Percentiles rank a stretch among this genome's conserved stretches.
These are phyloP conservation scores for Corvus cornix DNA, from an alignment of 2,113 vertebrate species.

Conservation along the genomic window DNA sequence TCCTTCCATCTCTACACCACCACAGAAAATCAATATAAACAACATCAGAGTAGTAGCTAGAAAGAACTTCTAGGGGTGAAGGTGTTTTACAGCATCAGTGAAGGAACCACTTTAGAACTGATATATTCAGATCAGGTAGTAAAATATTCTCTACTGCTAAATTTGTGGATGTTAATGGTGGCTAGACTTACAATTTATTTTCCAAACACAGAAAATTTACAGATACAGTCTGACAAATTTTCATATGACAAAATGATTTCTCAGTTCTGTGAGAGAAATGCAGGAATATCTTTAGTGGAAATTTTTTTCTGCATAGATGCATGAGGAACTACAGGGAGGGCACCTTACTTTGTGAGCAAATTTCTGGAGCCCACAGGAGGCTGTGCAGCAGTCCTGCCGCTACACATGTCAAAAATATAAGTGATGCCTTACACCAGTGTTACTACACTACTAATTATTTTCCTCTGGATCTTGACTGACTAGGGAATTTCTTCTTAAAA, in stretches of 20 bases:
- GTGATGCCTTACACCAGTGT: background rate
- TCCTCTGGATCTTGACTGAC: background rate
- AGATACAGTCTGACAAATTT: background rate
- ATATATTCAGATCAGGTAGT: background rate
- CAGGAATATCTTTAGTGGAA: background rate
- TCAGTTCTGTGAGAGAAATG: background rate
- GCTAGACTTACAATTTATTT: background rate
- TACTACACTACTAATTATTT: background rate
- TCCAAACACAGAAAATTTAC: background rate
- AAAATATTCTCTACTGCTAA: background rate
- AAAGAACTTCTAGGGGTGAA: background rate
- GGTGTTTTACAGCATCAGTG: background rate
- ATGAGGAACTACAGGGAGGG: background rate
- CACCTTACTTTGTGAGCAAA: background rate
- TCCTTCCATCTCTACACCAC: background rate
- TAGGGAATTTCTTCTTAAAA: background rate
- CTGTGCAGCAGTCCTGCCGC: background rate
- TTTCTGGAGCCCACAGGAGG: background rate
- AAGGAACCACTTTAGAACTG: background rate
- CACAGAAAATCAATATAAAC: background rate
- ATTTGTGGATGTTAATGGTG: background rate
- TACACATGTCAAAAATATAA: background rate
- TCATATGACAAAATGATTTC: background rate
- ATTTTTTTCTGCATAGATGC: background rate
- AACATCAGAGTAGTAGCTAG: background rate